Base-by-base conservation (phyloP, 2,888 invertebrate species). In the Amiota minor region DNA sequence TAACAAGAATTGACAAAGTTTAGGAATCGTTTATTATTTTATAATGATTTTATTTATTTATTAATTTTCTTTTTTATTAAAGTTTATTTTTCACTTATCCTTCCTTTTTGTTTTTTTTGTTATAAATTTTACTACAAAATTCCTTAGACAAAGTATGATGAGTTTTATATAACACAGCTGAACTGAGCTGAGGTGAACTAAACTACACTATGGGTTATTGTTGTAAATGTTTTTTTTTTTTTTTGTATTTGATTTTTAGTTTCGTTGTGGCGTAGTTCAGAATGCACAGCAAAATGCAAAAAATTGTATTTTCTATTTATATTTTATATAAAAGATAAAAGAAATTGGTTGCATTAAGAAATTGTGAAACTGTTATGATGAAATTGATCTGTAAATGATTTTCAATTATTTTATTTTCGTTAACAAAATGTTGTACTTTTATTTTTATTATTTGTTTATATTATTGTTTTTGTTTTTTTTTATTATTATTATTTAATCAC, bases 141-240 rank as follows among this genome's bases (percentile, higher is more conserved):
- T 14, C 14, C n/a, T 14, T n/a, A 16, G n/a, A 53, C 14, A 53
- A 14, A n/a, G 2, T 35, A 35, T 35, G 35, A 35, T 16, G 75
- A 83, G 70, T 12, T 55, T 55, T 70, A 70, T 70, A 50, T 59
- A 70, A 55, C 47, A 59, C 59, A 70, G 55, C 56, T 56, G 70
- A 56, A 56, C 50, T 55, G 53, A 55, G 50, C 45, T 68, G 68
- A 11, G 46, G 8, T 10, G 46, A 59, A 59, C 18, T 16, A 6
- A 53, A 35, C 53, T 59, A 20, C 59, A 59, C 59, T 11, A 20
- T 20, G 59, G 18, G 59, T 59, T 18, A 16, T 16, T 49, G 47
- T 49, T 20, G 10, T 20, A 47, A 72, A 16, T 20, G 56, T 62
- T 65, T 70, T 18, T 12, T 23, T 47, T 47, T 23, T 3, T 35